Base-by-base conservation (phyloP, 30 jellyfish, hydroid and myxozoan genomes). In the Clytia hemisphaerica region DNA sequence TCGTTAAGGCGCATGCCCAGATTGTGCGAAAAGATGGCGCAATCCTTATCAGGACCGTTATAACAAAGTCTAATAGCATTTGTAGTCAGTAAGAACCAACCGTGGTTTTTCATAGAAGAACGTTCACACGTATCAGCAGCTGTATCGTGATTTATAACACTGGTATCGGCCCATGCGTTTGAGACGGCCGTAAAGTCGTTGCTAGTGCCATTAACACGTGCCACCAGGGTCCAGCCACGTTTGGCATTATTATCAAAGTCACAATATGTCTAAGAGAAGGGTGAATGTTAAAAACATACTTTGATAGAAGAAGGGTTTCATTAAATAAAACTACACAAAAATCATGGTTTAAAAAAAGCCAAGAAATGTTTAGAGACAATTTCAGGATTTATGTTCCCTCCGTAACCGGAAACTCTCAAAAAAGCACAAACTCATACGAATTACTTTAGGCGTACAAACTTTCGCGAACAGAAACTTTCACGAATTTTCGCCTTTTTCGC, bases 141-240 rank as follows among this genome's bases (percentile, higher is more conserved):
- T 6, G 94, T 76, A 16, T 82, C 98, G 48, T 94, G 93, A 22
- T 73, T 68, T 7, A 89, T 69, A 5, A 89, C 96, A 60, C 95
- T 89, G 55, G 67, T 75, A 51, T 89, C 98, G 15, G 98, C 95
- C 98, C 98, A 89, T 30, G 93, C 85, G 87, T 89, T 89, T 16
- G 94, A 77, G 14, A 89, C 98, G 19, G 93, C 95, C 37, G 83
- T 79, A 61, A 89, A 89, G 35, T 89, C 93, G 94, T 89, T 79
- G 73, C 84, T 88, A 30, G 91, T 76, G 63, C 98, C 98, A 82
- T 82, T 77, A 61, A 89, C 92, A 37, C 95, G 94, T 80, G 98
- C 98, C 59, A 82, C 98, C 63, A 89, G 92, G 92, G 95, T 89
- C 98, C 98, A 89, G 76, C 95, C 98, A 44, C 93, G 79, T 53